These are phyloP conservation scores for Tipula unca DNA, from an alignment of 2,888 invertebrate genomes.

Conservation along the genomic window DNA sequence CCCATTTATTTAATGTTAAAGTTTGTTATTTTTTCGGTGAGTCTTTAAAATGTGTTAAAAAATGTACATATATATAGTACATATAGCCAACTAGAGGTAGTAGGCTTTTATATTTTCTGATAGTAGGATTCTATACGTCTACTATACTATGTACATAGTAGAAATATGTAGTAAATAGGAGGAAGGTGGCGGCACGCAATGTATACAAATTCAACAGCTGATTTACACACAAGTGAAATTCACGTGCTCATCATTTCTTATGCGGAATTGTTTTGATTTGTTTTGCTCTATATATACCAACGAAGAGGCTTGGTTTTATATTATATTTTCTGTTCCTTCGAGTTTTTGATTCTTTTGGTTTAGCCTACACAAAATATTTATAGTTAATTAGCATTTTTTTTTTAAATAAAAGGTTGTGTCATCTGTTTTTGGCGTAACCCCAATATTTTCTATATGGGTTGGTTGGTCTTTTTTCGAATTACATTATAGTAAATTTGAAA, in stretches of 20 bases:
- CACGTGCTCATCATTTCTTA: not conserved
- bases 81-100: not conserved
- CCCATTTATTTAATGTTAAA: not conserved
- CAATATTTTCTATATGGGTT: not conserved
- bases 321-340: not conserved
- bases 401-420: not conserved
- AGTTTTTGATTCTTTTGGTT: not conserved
- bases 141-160: not conserved
- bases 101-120: not conserved
- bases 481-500: not conserved
- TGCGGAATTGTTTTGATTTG: not conserved
- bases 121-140: not conserved
- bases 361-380: not conserved
- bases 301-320: conserved; percentile 3
- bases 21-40: not conserved
- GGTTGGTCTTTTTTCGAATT: not conserved
- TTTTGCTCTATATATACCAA: not conserved
- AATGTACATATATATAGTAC: not conserved
- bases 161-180: too few species aligned
- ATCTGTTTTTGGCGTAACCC: not conserved
- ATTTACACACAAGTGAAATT: not conserved
- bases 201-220: not conserved
- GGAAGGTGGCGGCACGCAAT: not conserved
- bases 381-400: not conserved
- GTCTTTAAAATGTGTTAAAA: not conserved